Base-by-base conservation (phyloP, 2,888 invertebrate species). In the Bombylius discolor region DNA sequence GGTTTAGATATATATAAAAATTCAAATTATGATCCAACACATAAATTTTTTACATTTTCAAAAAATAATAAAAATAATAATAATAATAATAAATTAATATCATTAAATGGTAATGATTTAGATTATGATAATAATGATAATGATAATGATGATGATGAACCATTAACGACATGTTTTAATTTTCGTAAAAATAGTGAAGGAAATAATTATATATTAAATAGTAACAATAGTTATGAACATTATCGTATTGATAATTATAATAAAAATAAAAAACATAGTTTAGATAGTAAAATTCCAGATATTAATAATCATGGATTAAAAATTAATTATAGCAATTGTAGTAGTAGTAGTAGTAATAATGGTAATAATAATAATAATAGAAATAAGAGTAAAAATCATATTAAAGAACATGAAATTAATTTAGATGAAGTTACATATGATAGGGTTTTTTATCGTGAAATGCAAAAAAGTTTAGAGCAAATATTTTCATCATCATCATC, bases 401-500 rank as follows among this genome's bases (percentile, higher is more conserved):
- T 36, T 31, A 36, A 52, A 36, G 9, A 47, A 42, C 45, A 50
- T 36, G 49, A 56, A 49, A 48, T 54, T 47, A 56, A 59, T 51
- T 47, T 61, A 49, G 72, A 71, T 48, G 68, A 70, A 62, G 67
- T 70, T 8, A 72, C 72, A 4, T 74, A 74, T 48, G 74, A 74
- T 64, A 69, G 72, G 11, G 67, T 69, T 31, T 74, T 74, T 59
- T 74, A 73, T 61, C 65, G 67, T 42, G 63, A 62, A 13, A 64
- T 70, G 61, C 69, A 70, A 60, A 68, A 70, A 55, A 68, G 68
- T 56, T 60, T 70, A 31, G 71, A 73, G 52, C 65, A 73, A 58
- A 69, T 74, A 14, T 67, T 70, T 58, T 68, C 70, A 6, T 55
- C 63, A 46, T 47, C 32, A 45, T 34, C 34, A 34, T 23, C 23